Base-by-base conservation (phyloP, 2,888 invertebrate species). In the Electrophaes corylata region DNA sequence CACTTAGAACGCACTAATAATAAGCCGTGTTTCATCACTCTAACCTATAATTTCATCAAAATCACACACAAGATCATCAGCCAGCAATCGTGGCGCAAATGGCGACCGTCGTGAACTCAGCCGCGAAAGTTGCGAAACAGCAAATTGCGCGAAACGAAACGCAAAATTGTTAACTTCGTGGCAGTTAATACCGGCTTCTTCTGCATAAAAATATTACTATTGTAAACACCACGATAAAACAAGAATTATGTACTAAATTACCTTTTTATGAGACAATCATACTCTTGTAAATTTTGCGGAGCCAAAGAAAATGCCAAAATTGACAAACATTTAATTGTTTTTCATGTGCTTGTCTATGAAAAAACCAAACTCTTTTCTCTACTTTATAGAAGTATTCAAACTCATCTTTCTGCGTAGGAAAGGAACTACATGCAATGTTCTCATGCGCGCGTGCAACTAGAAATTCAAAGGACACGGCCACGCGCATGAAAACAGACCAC, bases 31-130 rank as follows among this genome's bases (percentile, higher is more conserved):
- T 80, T 82, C 75, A 76, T 66, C 85, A 86, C 83, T 86, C 78
- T 91, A 91, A 90, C 91, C 90, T 90, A 83, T 70, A 86, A 84
- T 82, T 76, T 71, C 76, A 81, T 76, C 43, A 73, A 78, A 75
- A 75, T 72, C 70, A 80, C 83, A 84, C 81, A 84, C 84, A 82
- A 80, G 78, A 77, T 75, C 72, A 73, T 67, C 76, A 75, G 72
- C 72, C 80, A 82, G 85, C 83, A 75, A 84, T 88, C 92, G 92
- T 91, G 92, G 92, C 91, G 88, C 83, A 87, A 91, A 92, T 92
- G 91, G 91, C 92, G 89, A 91, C 92, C 82, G 74, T 62, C 62
- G 54, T 79, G 87, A 91, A 88, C 75, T 83, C 81, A 50, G 55
- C 29, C 35, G 39, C 60, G 43, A 46, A 23, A 50, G 55, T 20